Conservation (phyloP, 2,797 vertebrate genomes). For the Tenualosa thibaudeaui region DNA sequence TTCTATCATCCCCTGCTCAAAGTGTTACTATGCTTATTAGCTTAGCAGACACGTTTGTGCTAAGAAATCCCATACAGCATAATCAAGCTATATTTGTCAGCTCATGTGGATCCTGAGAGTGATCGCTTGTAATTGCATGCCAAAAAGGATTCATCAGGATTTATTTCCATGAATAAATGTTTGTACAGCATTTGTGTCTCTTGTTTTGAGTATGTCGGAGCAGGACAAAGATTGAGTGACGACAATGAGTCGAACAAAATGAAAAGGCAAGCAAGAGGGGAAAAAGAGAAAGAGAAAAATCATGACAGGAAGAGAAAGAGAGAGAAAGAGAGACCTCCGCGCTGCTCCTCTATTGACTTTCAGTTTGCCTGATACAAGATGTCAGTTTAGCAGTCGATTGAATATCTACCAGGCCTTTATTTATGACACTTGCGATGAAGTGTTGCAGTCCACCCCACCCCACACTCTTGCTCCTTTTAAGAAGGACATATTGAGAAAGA, state of each 20-base stretch:
- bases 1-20: not conserved
- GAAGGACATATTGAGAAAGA: slow-evolving; percentile 42
- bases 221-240: not conserved
- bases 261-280: not conserved
- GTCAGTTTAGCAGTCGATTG: slow-evolving; percentile 68
- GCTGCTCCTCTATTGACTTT: slow-evolving; percentile 65
- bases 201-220: slow-evolving; percentile 31
- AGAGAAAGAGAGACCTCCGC: slow-evolving; percentile 44
- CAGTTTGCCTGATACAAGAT: slow-evolving; percentile 63
- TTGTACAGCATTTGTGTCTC: slow-evolving; percentile 25
- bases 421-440: slow-evolving; percentile 65
- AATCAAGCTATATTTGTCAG: slow-evolving; percentile 14
- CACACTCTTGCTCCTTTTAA: slow-evolving; percentile 36
- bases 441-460: slow-evolving; percentile 41
- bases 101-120: not conserved
- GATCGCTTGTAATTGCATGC: slow-evolving; percentile 4
- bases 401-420: slow-evolving; percentile 66
- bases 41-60: not conserved
- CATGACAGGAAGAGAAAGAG: not conserved
- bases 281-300: not conserved
- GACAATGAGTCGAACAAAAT: not conserved
- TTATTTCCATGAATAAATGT: not conserved
- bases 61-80: not conserved
- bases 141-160: slow-evolving; percentile 15
- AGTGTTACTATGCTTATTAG: not conserved